Evolutionary conservation across 2,113 vertebrate genomes (phyloP).

Genomic region (Neogale vison): DNA sequence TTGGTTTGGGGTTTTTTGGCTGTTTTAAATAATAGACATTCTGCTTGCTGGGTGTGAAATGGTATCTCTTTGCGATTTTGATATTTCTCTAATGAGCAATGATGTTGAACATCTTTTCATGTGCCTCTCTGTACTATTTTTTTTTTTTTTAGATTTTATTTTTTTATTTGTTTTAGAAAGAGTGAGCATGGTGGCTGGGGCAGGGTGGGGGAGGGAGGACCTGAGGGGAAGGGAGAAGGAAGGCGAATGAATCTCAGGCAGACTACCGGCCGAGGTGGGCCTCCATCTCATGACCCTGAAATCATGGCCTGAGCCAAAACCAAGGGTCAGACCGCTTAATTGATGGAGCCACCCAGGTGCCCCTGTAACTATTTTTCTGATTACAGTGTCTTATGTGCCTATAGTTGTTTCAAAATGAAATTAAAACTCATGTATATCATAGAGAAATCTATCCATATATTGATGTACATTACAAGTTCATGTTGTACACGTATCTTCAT

Average conservation of each 20-base stretch:
- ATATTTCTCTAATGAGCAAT: background rate
- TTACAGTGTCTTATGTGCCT: background rate
- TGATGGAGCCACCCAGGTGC: background rate
- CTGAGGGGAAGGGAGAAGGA: background rate
- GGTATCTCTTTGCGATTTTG: background rate
- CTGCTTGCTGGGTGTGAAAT: background rate
- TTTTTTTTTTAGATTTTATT: background rate
- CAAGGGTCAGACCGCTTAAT: background rate
- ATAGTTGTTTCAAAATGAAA: background rate
- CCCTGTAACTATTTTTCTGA: background rate
- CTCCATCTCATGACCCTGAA: background rate
- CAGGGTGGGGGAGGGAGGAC: rapidly evolving
- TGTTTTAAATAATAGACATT: background rate
- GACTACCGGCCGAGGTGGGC: background rate
- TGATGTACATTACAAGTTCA: background rate
- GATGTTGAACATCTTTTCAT: background rate
- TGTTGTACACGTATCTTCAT: background rate
- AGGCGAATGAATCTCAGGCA: background rate
- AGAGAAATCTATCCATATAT: background rate
- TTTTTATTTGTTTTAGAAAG: background rate
- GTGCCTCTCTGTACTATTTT: background rate
- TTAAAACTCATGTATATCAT: background rate
- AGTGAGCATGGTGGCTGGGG: background rate
- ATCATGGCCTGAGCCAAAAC: background rate
- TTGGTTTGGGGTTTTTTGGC: background rate